Percentiles rank a stretch among this genome's conserved stretches.
Conservation (phyloP, 2,888 invertebrate species). For the Chloroclystis v-ata region DNA sequence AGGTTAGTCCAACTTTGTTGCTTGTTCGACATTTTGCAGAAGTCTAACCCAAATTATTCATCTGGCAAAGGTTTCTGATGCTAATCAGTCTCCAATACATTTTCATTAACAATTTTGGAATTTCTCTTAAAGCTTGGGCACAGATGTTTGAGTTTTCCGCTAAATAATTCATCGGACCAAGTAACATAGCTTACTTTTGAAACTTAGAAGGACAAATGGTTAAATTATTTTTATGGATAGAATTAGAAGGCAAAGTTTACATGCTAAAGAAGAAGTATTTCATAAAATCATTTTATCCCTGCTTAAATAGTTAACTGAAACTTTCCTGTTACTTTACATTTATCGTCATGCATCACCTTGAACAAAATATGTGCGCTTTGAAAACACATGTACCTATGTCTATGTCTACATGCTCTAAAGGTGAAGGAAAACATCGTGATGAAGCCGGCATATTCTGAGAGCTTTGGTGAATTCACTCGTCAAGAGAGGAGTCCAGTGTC, state of each 20-base stretch:
- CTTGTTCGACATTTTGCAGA: not conserved
- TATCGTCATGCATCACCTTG: too few relatives aligned
- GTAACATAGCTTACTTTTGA: not conserved
- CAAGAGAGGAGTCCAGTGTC: too few relatives aligned
- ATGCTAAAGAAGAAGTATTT: too few relatives aligned
- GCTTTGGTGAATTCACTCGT: too few relatives aligned
- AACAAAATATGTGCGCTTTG: too few relatives aligned
- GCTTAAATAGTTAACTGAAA: too few relatives aligned
- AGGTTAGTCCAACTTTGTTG: not conserved
- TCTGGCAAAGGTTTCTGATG: conserved; percentile 6
- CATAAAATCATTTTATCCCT: not conserved
- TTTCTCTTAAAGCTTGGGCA: conserved; percentile 1
- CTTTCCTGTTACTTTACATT: too few relatives aligned
- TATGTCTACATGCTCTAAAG: too few relatives aligned
- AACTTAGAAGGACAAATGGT: conserved; percentile 1
- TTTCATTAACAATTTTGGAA: conserved; percentile 10
- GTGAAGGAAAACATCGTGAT: too few relatives aligned
- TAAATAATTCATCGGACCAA: conserved; percentile 13
- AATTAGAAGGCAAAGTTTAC: too few relatives aligned
- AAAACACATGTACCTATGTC: too few relatives aligned
- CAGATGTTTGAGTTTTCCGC: conserved; percentile 15
- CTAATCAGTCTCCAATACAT: conserved; percentile 12
- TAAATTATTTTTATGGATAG: not conserved
- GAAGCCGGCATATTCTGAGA: too few relatives aligned
- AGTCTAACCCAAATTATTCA: conserved; percentile 4